Evolutionary conservation across 2,797 vertebrate species (phyloP), one percentile per base, ranked within the genome.

Genomic region (Sebastes hopkinsi): DNA sequence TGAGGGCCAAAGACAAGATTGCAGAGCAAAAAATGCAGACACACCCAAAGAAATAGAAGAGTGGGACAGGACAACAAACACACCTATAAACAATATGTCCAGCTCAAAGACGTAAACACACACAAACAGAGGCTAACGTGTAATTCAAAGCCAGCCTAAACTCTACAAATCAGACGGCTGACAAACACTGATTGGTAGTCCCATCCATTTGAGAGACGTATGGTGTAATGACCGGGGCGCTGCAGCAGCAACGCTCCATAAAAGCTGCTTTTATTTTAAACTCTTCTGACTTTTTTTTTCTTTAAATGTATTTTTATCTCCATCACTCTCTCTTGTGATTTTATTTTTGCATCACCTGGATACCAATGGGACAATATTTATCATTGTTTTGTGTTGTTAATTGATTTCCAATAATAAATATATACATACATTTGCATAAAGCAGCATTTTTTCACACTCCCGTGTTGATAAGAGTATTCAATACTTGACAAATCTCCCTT

Each of bases 1-100:
- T 16, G 55, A 71, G 75, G 72, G 87, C 84, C 79, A 65, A 73
- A 82, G 75, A 84, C 80, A 61, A 84, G 87, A 87, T 86, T 81
- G 81, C 72, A 79, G 81, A 80, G 81, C 46, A 77, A 67, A 68
- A 73, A 81, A 79, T 75, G 87, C 2, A 36, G 89, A 89, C 89
- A 91, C 90, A 74, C 87, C 87, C 87, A 56, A 56, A 80, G 75
- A 87, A 88, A 90, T 82, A 56, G 87, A 77, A 78, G 83, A 88
- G 85, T 61, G 64, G 66, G 83, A 84, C 83, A 80, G 58, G 46
- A 85, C 86, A 87, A 84, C 87, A 93, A 88, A 92, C 84, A 84
- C 88, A 90, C 87, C 89, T 92, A 82, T 89, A 93, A 93, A 92
- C 90, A 92, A 86, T 29, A 34, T 60, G 88, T 84, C 74, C 78